Conservation (phyloP, 1,140 invertebrate genomes). For the Drosophila oshimai region DNA sequence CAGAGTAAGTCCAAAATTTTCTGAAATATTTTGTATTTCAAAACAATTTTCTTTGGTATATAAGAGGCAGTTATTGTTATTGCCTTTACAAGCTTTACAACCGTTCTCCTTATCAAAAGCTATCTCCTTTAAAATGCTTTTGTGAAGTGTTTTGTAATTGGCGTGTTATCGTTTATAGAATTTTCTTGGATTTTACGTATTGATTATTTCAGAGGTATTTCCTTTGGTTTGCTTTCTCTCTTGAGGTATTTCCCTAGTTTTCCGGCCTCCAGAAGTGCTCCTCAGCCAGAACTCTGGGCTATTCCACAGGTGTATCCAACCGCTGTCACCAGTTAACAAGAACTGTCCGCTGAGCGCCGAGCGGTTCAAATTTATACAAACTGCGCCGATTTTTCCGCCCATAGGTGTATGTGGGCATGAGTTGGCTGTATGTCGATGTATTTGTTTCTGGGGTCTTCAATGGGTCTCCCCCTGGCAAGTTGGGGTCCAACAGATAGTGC, state of each 20-base stretch:
- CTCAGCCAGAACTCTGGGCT: not conserved
- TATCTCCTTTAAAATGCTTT: not conserved
- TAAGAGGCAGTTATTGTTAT: too few species aligned
- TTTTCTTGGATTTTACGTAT: not conserved
- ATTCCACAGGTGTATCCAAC: not conserved
- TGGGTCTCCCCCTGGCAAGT: slow-evolving; percentile 6
- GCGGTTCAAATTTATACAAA: slow-evolving; percentile 24
- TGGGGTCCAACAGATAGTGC: slow-evolving; percentile 27
- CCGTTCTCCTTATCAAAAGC: not conserved
- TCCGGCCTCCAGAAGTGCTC: not conserved
- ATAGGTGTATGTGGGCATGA: slow-evolving; percentile 22
- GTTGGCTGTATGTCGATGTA: slow-evolving; percentile 4
- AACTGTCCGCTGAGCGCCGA: slow-evolving; percentile 11
- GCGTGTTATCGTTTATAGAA: too few species aligned
- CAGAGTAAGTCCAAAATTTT: too few species aligned
- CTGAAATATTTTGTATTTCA: too few species aligned
- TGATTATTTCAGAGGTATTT: not conserved
- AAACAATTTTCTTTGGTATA: too few species aligned
- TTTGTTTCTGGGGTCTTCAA: slow-evolving; percentile 1
- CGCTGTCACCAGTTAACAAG: not conserved
- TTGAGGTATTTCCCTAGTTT: not conserved
- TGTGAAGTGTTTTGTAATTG: not conserved
- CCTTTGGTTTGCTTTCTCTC: not conserved
- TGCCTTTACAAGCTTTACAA: too few species aligned
- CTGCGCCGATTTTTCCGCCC: not conserved